These are phyloP conservation scores for Hippocampus kuda DNA, from an alignment of 2,797 vertebrate species.

Conservation along the genomic window DNA sequence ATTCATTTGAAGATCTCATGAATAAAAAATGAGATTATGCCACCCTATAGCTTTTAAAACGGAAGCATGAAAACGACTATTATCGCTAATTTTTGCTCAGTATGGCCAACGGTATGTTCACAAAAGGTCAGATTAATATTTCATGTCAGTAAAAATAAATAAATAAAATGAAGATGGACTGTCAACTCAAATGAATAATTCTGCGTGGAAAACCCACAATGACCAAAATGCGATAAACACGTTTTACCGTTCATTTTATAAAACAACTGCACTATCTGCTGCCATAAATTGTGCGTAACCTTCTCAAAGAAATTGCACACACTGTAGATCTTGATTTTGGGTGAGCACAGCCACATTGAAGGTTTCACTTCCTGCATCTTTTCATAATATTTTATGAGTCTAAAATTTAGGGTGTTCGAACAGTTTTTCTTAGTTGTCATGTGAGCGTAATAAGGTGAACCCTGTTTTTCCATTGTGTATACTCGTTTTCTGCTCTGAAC, in stretches of 20 bases:
- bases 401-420: no score
- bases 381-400: no score
- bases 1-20: constrained; percentile 69
- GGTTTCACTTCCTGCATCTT: neutral
- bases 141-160: neutral
- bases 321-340: neutral
- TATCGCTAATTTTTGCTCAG: constrained; percentile 26
- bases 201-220: neutral
- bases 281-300: neutral
- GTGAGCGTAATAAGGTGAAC: no score
- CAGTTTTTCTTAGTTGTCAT: no score
- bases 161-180: neutral
- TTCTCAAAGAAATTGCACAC: neutral
- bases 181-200: constrained; percentile 7
- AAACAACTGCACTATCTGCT: neutral
- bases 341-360: neutral
- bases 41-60: constrained; percentile 64
- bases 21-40: constrained; percentile 67
- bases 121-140: constrained; percentile 13
- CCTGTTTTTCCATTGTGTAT: no score
- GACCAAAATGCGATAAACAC: neutral
- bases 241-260: neutral
- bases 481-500: no score
- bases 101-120: constrained; percentile 12
- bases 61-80: constrained; percentile 53